A percentile compares a stretch with the other conserved stretches of the same genome.
These are phyloP conservation scores for Okamejei kenojei DNA, from an alignment of 2,797 vertebrate species.

Conservation along the genomic window DNA sequence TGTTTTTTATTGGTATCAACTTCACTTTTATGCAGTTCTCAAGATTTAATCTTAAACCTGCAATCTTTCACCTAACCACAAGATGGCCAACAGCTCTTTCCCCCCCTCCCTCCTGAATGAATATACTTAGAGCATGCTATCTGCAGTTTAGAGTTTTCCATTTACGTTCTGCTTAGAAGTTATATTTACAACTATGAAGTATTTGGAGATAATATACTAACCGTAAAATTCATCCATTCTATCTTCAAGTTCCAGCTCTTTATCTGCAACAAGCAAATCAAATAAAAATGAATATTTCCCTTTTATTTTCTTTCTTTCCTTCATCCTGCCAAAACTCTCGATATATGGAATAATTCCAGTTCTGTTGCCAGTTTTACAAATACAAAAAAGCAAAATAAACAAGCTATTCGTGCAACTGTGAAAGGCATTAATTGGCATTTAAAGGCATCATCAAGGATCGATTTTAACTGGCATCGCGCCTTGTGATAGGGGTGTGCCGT, in stretches of 20 bases:
- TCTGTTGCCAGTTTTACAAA: not conserved
- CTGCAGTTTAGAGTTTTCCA: not conserved
- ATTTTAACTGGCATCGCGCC: not conserved
- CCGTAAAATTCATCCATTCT: slow-evolving; percentile 1
- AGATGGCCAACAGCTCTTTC: not conserved
- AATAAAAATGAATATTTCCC: not conserved
- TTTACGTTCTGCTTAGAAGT: not conserved
- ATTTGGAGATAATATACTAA: not conserved
- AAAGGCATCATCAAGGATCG: not conserved
- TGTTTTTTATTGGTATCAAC: not conserved
- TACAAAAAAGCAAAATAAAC: not conserved
- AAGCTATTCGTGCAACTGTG: not conserved
- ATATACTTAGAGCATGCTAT: not conserved
- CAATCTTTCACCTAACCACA: not conserved
- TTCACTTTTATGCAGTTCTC: not conserved
- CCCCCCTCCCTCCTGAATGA: too few species aligned
- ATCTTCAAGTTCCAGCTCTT: not conserved
- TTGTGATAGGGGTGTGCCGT: not conserved
- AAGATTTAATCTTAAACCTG: not conserved
- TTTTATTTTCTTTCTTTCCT: not conserved
- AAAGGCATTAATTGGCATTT: not conserved
- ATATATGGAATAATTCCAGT: not conserved
- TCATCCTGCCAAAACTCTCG: too few species aligned
- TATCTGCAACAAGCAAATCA: not conserved
- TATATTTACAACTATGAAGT: not conserved